Evolutionary conservation across 1,140 invertebrate genomes (phyloP).

Genomic region (Pararge aegeria): DNA sequence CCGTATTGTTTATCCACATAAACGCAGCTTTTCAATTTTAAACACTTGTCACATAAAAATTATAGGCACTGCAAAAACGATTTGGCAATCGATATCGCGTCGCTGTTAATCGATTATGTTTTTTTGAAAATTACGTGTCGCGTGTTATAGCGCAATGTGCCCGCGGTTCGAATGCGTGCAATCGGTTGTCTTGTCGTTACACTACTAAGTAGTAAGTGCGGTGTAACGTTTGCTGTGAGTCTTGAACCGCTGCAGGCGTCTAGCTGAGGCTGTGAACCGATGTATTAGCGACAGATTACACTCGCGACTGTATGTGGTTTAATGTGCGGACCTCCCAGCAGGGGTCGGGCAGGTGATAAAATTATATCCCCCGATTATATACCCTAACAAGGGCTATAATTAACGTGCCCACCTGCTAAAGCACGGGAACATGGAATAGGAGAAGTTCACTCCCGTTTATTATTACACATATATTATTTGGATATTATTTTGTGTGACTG

Average conservation of each 20-base stretch:
- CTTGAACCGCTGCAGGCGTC: conserved; percentile 34
- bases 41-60: conserved; percentile 32
- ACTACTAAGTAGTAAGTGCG: conserved; percentile 56
- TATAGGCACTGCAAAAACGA: neutral
- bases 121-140: conserved; percentile 24
- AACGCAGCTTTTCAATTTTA: conserved; percentile 21
- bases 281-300: conserved; percentile 43
- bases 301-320: neutral
- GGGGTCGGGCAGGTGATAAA: no score
- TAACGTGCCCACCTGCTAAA: no score
- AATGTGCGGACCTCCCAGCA: no score
- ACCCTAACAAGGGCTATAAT: no score
- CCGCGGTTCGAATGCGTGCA: conserved; percentile 49
- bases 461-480: no score
- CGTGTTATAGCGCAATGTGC: conserved; percentile 7
- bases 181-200: conserved; percentile 49
- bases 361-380: no score
- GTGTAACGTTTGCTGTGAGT: conserved; percentile 30
- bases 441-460: no score
- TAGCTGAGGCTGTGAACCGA: conserved; percentile 40
- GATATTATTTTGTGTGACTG: no score
- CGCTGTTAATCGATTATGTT: conserved; percentile 26
- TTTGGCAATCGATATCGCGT: conserved; percentile 10
- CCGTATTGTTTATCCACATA: conserved; percentile 36
- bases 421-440: no score